A percentile compares a stretch with the other conserved stretches of the same genome.
Conservation (phyloP, 2,113 vertebrate genomes). For the Chaetorhynchus papuensis region DNA sequence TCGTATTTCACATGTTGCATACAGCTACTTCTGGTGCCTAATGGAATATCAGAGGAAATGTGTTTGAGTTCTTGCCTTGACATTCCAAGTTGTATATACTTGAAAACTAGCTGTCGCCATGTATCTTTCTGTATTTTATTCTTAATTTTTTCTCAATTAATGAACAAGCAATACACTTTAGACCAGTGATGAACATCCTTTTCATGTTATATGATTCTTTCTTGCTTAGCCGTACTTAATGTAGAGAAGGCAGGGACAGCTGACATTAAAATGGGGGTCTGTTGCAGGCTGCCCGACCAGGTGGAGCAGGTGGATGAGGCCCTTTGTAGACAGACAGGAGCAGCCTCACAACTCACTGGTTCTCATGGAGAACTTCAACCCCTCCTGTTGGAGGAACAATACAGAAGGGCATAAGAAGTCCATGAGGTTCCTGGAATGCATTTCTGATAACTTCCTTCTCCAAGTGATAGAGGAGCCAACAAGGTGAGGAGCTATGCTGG, state of each 20-base stretch:
- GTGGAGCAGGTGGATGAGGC: neutral
- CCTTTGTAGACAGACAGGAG: neutral
- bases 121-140: neutral
- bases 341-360: neutral
- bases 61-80: neutral
- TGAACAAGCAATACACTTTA: neutral
- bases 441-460: neutral
- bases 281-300: neutral
- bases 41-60: neutral
- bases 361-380: neutral
- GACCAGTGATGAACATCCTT: neutral
- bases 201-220: neutral
- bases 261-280: neutral
- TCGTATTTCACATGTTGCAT: neutral
- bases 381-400: neutral
- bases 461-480: neutral
- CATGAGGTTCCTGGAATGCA: neutral
- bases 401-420: neutral
- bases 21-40: neutral
- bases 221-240: neutral
- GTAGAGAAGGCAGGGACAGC: neutral
- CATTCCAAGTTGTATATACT: neutral
- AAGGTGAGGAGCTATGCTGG: neutral
- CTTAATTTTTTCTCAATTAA: neutral
- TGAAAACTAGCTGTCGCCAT: neutral